Evolutionary conservation across 2,797 vertebrate species (phyloP), one percentile per base, ranked within the genome.

Genomic region (Platalea minor): DNA sequence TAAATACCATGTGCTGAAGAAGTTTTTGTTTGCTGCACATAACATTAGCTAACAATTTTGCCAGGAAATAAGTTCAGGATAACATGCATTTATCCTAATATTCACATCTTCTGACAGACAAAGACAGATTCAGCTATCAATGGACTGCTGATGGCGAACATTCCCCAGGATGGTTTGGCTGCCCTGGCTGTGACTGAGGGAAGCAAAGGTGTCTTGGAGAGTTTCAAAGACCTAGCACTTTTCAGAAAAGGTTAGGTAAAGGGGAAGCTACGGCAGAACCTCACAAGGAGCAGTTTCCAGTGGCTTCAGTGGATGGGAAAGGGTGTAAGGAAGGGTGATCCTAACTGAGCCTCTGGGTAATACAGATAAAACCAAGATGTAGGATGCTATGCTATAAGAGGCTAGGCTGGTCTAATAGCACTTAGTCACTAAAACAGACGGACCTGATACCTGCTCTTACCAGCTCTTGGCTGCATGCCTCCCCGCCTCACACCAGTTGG

Each of bases 21-120:
- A 88, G 59, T 78, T 91, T 94, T 80, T 95, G 53, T 95, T 95
- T 96, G 50, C 48, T 70, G 45, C 37, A 83, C 64, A 41, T 67
- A 79, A 20, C 77, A 88, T 67, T 89, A 88, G 31, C 35, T 88
- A 82, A 82, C 5, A 5, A 79, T 92, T 95, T 95, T 95, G 31
- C 53, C 16, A 41, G 56, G 75, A 94, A 83, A 48, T 67, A 56
- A 33, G 26, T 77, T 92, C 43, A 64, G 26, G 31, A 37, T 46
- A 91, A 16, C n/a, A 31, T 35, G 17, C 17, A 8, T 57, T 82
- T 76, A 35, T 73, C 51, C 46, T 85, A 51, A 54, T 33, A 50
- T 35, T 91, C 35, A 19, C 1, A 1, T 89, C 33, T 85, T 77
- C 77, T 91, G 59, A 61, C 46, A 84, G 88, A 83, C 46, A 63